Base-by-base conservation (phyloP, 2,888 invertebrate species). In the Cosmia trapezina region DNA sequence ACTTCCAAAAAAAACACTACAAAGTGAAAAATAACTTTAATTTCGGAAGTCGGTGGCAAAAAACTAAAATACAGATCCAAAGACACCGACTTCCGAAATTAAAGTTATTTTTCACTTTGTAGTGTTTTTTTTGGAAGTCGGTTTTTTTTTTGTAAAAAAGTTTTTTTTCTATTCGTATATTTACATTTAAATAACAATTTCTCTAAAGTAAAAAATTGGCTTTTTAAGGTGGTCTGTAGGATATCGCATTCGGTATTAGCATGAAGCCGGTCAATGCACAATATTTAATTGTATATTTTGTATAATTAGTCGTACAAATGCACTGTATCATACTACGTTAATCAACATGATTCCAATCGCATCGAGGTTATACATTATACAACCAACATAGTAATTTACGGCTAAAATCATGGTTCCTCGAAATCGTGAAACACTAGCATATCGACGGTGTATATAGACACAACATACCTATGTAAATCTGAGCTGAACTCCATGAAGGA, bases 381-480 rank as follows among this genome's bases (percentile, higher is more conserved):
- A 76, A 65, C 49, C 47, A 62, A 37, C 51, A 53, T 33, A n/a
- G 76, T 65, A 65, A 76, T 62, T 76, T 49, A 62, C 62, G 19
- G 33, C 33, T 69, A 45, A 68, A 78, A 81, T 76, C 62, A 76
- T 69, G 77, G 43, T 59, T 51, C 12, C 53, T n/a, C 47, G 51
- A 76, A 78, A 78, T 66, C 76, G 47, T 57, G 68, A 49, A 65
- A 69, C 53, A 49, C 63, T 57, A 56, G 56, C 57, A 33, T 41
- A 74, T 74, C 66, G 65, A 53, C 12, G 2, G 14, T 33, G 37
- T 33, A 56, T 19, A 14, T 19, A 60, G 33, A 28, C 14, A 73
- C 33, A 53, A 73, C 33, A 53, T 51, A 61, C 19, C 60, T 74
- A 61, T 51, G 56, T 51, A 41, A 60, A 80, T 62, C 81, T 54